These are phyloP conservation scores for Marasmarcha lunaedactyla DNA, from an alignment of 2,888 invertebrate species.

Conservation along the genomic window DNA sequence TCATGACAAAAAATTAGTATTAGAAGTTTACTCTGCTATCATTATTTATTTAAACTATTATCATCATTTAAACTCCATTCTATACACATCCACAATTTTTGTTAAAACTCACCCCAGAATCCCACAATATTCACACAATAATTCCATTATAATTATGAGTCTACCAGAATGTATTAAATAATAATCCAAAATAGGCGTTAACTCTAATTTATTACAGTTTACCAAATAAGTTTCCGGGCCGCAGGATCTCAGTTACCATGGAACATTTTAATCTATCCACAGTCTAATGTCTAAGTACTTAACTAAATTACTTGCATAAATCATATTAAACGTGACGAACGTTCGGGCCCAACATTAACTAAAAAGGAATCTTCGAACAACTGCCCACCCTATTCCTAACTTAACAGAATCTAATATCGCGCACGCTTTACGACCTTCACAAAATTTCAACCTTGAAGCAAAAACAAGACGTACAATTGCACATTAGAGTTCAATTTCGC, in stretches of 20 bases:
- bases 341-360: slow-evolving; percentile 27
- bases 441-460: background rate
- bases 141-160: background rate
- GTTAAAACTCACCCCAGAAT: background rate
- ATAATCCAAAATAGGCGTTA: slow-evolving; percentile 2
- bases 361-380: slow-evolving; percentile 19
- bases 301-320: slow-evolving; percentile 69
- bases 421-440: background rate
- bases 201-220: slow-evolving; percentile 31
- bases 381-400: slow-evolving; percentile 24
- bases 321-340: slow-evolving; percentile 67
- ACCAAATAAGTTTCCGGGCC: slow-evolving; percentile 21
- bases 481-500: slow-evolving; percentile 15
- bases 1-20: too few species aligned
- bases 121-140: too few species aligned
- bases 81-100: too few species aligned
- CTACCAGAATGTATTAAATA: background rate
- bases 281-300: slow-evolving; percentile 62
- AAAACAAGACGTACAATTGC: background rate
- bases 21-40: too few species aligned
- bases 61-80: too few species aligned
- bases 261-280: slow-evolving; percentile 61
- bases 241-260: slow-evolving; percentile 30
- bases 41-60: too few species aligned
- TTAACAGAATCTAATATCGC: slow-evolving; percentile 16